Percentiles rank a stretch among this genome's conserved stretches.
Conservation (phyloP, 2,113 vertebrate species). For the Benthochromis sp. region DNA sequence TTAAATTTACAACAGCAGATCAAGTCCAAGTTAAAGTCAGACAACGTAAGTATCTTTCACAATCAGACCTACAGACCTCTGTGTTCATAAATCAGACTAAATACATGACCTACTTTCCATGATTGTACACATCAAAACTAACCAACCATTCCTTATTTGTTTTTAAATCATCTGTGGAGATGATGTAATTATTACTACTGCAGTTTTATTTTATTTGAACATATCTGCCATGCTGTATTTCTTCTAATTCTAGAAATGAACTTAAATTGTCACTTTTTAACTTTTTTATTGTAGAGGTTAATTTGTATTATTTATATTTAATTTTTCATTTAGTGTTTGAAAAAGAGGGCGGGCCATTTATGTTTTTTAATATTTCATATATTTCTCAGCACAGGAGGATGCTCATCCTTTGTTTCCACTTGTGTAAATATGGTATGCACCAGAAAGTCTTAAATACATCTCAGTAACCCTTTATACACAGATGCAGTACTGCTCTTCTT, state of each 20-base stretch:
- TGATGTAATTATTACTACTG: background rate
- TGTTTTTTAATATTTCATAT: background rate
- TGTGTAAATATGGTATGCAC: background rate
- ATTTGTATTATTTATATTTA: background rate
- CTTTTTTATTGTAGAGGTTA: background rate
- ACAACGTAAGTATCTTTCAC: background rate
- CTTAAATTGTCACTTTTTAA: background rate
- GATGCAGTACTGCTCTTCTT: background rate
- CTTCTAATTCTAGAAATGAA: background rate
- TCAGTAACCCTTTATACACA: background rate
- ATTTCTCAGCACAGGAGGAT: background rate
- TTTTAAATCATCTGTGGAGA: background rate
- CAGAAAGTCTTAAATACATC: background rate
- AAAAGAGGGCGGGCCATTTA: background rate
- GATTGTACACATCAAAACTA: background rate
- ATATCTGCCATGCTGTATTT: background rate
- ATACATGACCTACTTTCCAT: background rate
- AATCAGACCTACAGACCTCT: background rate
- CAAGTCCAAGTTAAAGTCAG: background rate
- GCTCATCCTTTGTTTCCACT: background rate
- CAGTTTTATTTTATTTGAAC: background rate
- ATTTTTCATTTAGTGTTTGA: background rate
- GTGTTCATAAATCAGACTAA: background rate
- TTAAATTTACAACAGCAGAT: background rate
- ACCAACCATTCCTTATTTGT: background rate